A percentile compares a stretch with the other conserved stretches of the same genome.
Conservation (phyloP, 1,140 invertebrate species). For the Probaryconus sp. region DNA sequence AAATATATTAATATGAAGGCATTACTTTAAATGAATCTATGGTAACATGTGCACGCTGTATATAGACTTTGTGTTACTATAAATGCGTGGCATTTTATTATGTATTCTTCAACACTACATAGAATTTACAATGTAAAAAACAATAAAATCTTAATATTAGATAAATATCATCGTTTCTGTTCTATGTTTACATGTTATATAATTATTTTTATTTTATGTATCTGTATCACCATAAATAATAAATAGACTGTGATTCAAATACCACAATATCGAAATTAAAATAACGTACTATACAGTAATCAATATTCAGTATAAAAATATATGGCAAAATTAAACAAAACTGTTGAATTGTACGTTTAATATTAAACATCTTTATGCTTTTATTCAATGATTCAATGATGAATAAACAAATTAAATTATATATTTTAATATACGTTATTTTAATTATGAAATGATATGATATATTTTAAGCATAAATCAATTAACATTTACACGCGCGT, state of each 20-base stretch:
- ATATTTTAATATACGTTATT: slow-evolving; percentile 21
- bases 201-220: slow-evolving; percentile 18
- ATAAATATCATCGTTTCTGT: slow-evolving; percentile 55
- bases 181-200: slow-evolving; percentile 35
- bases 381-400: background rate
- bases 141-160: slow-evolving; percentile 66
- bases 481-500: slow-evolving; percentile 19
- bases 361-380: too few species aligned
- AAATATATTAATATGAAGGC: slow-evolving; percentile 12
- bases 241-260: slow-evolving; percentile 28
- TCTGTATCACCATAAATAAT: slow-evolving; percentile 37
- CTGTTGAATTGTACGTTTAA: too few species aligned
- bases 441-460: slow-evolving; percentile 33
- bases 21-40: slow-evolving; percentile 22
- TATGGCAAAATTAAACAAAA: slow-evolving; percentile 1
- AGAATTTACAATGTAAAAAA: slow-evolving; percentile 75
- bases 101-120: slow-evolving; percentile 70
- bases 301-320: slow-evolving; percentile 2
- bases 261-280: slow-evolving; percentile 28
- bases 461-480: slow-evolving; percentile 14
- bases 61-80: slow-evolving; percentile 59
- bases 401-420: too few species aligned
- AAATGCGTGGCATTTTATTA: slow-evolving; percentile 63
- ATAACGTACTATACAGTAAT: slow-evolving; percentile 8
- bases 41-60: slow-evolving; percentile 47